These are phyloP conservation scores for Phalanger gymnotis DNA, from an alignment of 2,797 vertebrate genomes.

Conservation along the genomic window DNA sequence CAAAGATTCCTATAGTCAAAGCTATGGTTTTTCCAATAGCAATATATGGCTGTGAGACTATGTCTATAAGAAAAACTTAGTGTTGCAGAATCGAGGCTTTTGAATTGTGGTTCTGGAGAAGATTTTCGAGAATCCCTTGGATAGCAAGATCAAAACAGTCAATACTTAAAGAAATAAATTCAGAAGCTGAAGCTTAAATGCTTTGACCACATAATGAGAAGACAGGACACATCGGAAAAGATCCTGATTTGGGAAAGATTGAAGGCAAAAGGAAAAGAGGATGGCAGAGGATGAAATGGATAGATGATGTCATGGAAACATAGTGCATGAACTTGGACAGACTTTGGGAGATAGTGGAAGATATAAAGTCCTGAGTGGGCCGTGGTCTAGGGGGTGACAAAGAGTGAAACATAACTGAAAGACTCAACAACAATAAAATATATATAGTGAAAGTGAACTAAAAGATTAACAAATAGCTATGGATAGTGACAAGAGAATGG, in stretches of 20 bases:
- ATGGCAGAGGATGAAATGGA: neutral
- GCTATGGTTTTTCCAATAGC: neutral
- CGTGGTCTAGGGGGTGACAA: neutral
- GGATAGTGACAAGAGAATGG: neutral
- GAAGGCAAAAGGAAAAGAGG: neutral
- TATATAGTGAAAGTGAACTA: neutral
- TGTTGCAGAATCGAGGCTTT: neutral
- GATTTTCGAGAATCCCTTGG: neutral
- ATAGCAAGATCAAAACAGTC: neutral
- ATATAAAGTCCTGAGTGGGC: neutral
- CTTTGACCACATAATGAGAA: neutral
- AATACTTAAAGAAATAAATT: neutral
- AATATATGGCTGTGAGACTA: neutral
- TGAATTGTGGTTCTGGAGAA: neutral
- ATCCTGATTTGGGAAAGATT: neutral
- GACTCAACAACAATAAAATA: neutral
- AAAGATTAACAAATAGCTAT: neutral
- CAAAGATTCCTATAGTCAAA: neutral
- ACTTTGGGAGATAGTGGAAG: neutral
- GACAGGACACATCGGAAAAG: neutral
- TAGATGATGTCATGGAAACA: neutral
- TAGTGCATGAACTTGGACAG: neutral
- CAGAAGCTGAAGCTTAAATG: neutral
- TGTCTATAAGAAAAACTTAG: neutral
- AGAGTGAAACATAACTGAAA: neutral